Base-by-base conservation (phyloP, 2,113 vertebrate species). In the Pantherophis guttatus region DNA sequence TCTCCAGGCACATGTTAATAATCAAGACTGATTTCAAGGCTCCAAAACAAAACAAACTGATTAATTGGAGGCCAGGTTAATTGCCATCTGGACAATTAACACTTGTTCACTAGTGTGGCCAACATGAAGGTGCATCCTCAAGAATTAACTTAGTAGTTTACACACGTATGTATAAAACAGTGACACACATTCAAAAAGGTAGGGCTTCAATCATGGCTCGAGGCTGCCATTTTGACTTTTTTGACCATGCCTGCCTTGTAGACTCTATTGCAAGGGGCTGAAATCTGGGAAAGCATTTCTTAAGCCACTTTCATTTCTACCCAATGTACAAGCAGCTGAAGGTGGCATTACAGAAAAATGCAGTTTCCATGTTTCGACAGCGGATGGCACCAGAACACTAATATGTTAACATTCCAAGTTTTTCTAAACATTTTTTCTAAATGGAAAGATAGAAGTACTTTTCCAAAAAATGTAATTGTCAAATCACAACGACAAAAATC, bases 341-440 rank as follows among this genome's bases (percentile, higher is more conserved):
- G 48, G 17, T 6, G n/a, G 48, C 29, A 57, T 91, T 91, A 1
- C 33, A 91, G 85, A 91, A 86, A 15, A 8, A 5, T 1, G 15
- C 17, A 55, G 9, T 85, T 93, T 29, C 88, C 17, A 81, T 33
- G 44, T 75, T 0, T 0, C 0, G 86, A 93, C 96, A 94, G 95
- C 2, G 33, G 96, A 93, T 93, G 97, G 97, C 24, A 94, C 94
- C 86, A 24, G 19, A 58, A 33, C 33, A 89, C 17, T 0, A 29
- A 0, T 29, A 93, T 89, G 11, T 0, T 11, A 19, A 4, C 4
- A 12, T 0, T 88, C 44, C 62, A 0, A 33, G 24, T 1, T 86
- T 0, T 0, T 85, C 0, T 1, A 0, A 12, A 44, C 3, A 2
- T 52, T 23, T 33, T 52, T 70, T 62, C 58, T 52, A 0, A 90